Percentiles rank a stretch among this genome's conserved stretches.
Evolutionary conservation across 2,113 vertebrate species (phyloP).

Genomic region (Eudyptes chrysolophus): DNA sequence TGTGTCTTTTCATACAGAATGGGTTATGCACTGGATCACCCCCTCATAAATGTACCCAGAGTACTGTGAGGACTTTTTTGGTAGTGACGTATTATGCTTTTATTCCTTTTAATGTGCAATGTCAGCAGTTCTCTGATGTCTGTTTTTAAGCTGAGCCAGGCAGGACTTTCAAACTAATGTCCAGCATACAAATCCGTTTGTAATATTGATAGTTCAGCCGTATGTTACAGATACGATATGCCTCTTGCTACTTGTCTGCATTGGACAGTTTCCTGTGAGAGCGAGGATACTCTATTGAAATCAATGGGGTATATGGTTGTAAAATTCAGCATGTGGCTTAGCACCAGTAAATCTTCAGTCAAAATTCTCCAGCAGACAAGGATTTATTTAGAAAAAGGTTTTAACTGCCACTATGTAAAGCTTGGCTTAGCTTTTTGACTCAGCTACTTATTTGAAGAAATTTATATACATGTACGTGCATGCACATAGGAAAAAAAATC

Average conservation of each 20-base stretch:
- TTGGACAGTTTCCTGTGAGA: not conserved
- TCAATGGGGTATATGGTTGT: accelerated
- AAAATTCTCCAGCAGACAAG: not conserved
- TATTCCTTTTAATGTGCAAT: not conserved
- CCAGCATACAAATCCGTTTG: not conserved
- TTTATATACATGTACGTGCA: not conserved
- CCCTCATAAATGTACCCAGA: not conserved
- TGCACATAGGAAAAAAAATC: not conserved
- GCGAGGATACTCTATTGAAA: not conserved
- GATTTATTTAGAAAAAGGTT: not conserved
- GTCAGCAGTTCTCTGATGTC: not conserved
- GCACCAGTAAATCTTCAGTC: not conserved
- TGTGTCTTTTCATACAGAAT: not conserved
- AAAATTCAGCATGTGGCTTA: not conserved
- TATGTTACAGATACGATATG: not conserved
- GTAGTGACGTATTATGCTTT: not conserved
- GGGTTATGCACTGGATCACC: not conserved
- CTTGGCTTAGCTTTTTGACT: not conserved
- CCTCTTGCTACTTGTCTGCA: not conserved
- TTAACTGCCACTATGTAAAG: not conserved
- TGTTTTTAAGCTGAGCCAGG: not conserved
- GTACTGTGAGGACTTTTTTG: not conserved
- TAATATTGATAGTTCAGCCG: not conserved
- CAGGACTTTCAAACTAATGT: not conserved
- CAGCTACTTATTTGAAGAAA: not conserved